Evolutionary conservation across 1,140 invertebrate species (phyloP).

Genomic region (Saccostrea echinata): DNA sequence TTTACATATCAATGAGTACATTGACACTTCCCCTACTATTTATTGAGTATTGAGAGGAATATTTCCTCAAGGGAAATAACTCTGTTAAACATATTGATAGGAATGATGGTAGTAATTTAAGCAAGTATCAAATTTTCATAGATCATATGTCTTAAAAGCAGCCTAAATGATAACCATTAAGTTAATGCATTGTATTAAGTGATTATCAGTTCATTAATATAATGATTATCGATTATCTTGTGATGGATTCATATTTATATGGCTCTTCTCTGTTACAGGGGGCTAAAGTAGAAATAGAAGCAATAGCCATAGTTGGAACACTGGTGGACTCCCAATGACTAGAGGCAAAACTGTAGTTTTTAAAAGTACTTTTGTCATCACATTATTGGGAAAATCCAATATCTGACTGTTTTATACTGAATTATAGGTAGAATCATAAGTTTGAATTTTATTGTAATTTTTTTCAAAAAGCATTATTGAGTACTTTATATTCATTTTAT

Average conservation of each 20-base stretch:
- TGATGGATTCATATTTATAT: neutral
- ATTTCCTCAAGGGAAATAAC: neutral
- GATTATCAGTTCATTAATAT: neutral
- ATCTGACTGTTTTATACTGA: neutral
- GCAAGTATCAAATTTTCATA: neutral
- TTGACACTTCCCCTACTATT: neutral
- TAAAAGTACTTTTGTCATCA: neutral
- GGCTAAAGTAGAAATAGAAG: constrained; percentile 74
- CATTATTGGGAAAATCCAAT: neutral
- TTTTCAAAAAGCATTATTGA: neutral
- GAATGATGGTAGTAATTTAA: neutral
- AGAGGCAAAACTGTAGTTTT: neutral
- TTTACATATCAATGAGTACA: neutral
- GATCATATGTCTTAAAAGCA: neutral
- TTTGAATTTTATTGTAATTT: neutral
- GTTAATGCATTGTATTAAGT: neutral
- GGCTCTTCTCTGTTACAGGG: constrained; percentile 60
- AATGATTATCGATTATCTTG: neutral
- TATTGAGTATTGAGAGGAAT: neutral
- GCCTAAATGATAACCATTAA: neutral
- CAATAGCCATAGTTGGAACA: constrained; percentile 70
- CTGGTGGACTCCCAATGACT: constrained; percentile 55
- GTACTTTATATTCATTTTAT: neutral
- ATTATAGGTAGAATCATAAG: neutral
- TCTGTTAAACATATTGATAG: neutral